Conservation (phyloP, 1,140 invertebrate species). For the Drosophila fuyamai region DNA sequence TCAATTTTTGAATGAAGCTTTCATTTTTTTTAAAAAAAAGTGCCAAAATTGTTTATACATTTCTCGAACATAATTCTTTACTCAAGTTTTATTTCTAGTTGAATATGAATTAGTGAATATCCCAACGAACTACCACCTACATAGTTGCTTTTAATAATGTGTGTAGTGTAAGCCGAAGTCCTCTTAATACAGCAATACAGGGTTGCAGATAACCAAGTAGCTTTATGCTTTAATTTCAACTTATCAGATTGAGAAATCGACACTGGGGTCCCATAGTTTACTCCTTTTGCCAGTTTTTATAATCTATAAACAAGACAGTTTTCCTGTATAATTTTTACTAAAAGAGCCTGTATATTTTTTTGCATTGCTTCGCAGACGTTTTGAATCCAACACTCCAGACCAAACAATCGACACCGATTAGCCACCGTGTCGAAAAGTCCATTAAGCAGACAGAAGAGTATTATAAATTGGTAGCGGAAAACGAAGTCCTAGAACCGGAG, state of each 20-base stretch:
- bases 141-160: no score
- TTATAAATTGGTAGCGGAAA: neutral
- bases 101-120: no score
- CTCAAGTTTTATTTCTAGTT: no score
- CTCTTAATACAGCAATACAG: neutral
- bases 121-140: no score
- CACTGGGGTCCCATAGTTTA: neutral
- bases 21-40: no score
- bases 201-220: constrained; percentile 11
- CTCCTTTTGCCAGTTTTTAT: constrained; percentile 4
- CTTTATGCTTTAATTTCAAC: constrained; percentile 14
- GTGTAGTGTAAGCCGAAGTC: no score
- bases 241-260: neutral
- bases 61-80: no score
- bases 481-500: constrained; percentile 6
- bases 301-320: constrained; percentile 5
- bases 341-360: constrained; percentile 24
- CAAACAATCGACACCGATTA: constrained; percentile 28
- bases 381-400: constrained; percentile 3
- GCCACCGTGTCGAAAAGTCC: constrained; percentile 7
- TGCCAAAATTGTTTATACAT: no score
- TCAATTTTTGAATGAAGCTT: no score
- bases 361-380: constrained; percentile 47
- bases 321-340: constrained; percentile 12
- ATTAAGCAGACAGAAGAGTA: constrained; percentile 1